Base-by-base conservation (phyloP, 2,113 vertebrate genomes). In the Octodon degus region DNA sequence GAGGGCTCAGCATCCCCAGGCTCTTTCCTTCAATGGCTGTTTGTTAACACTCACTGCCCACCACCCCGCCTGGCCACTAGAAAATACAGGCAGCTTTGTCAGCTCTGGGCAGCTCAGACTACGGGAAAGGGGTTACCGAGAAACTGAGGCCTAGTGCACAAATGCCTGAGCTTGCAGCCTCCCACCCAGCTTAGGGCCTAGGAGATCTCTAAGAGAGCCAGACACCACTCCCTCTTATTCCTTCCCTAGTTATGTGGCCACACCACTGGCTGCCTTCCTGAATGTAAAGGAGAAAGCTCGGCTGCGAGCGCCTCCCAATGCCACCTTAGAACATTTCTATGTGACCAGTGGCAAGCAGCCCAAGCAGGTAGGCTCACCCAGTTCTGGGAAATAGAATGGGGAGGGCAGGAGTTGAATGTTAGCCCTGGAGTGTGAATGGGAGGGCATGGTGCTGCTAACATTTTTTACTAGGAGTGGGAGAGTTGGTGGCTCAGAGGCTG, bases 201-300 rank as follows among this genome's bases (percentile, higher is more conserved):
- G 7, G 68, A 53, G 30, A 60, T 13, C 53, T 81, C 68, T 60
- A 10, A 60, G 20, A 91, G 67, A 70, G 67, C 43, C 9, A 34
- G 55, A 76, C 70, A 16, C 6, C 0, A 4, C 25, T 30, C 87
- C 27, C 62, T 70, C 55, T 0, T 1, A 0, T 65, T 65, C 62
- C 92, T 27, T 62, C 34, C 82, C 40, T 94, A 99, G 98, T n/a
- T 98, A 98, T 0, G 98, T 99, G 96, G 99, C 99, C 30, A 99
- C 98, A 32, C 99, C 99, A 0, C 76, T 99, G 95, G 99, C 99
- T 0, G 97, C 98, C 87, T 97, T 99, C 2, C 98, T 99, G 43
- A 99, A 99, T 0, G 98, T 99, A 22, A 99, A 99, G 98, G 99
- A 99, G 98, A 99, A 99, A 8, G 96, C 98, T 1, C 98, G 99